Evolutionary conservation across 2,113 vertebrate species (phyloP).

Genomic region (Amia ocellicauda): DNA sequence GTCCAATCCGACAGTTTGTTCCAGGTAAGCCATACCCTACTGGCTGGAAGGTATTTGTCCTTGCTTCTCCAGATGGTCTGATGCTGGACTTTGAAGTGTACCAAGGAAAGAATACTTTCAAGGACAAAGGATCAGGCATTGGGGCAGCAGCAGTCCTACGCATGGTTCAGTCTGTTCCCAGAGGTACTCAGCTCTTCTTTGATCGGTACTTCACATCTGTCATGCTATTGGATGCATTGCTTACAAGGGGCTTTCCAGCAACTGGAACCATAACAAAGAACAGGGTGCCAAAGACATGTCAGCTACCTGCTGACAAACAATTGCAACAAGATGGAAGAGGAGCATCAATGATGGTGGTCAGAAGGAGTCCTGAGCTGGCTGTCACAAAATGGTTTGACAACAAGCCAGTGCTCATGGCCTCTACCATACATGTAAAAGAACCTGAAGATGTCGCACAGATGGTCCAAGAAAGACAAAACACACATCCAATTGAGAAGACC

Average conservation of each 20-base stretch:
- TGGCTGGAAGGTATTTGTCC: no score
- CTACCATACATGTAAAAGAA: constrained; percentile 15
- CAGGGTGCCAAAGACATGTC: neutral
- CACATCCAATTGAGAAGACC: constrained; percentile 8
- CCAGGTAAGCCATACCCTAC: constrained; percentile 22
- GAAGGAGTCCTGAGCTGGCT: constrained; percentile 9
- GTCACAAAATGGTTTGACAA: constrained; percentile 21
- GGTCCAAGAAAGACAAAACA: constrained; percentile 13
- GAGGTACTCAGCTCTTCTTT: constrained; percentile 11
- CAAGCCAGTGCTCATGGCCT: constrained; percentile 18
- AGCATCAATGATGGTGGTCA: constrained; percentile 10
- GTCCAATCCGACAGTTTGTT: constrained; percentile 23
- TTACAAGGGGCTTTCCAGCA: constrained; percentile 11
- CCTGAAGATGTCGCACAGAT: constrained; percentile 9
- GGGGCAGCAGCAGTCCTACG: constrained; percentile 14
- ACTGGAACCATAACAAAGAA: constrained; percentile 24
- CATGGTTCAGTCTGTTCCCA: neutral
- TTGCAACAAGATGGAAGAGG: constrained; percentile 17
- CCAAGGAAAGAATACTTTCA: constrained; percentile 13
- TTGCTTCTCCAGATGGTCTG: constrained; percentile 12
- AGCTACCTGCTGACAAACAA: constrained; percentile 15
- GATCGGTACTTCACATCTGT: constrained; percentile 24
- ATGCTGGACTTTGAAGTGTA: constrained; percentile 27
- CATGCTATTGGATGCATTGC: neutral
- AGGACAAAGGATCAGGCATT: neutral